Evolutionary conservation across 2,113 vertebrate genomes (phyloP).

Genomic region (Myiozetetes cayanensis): DNA sequence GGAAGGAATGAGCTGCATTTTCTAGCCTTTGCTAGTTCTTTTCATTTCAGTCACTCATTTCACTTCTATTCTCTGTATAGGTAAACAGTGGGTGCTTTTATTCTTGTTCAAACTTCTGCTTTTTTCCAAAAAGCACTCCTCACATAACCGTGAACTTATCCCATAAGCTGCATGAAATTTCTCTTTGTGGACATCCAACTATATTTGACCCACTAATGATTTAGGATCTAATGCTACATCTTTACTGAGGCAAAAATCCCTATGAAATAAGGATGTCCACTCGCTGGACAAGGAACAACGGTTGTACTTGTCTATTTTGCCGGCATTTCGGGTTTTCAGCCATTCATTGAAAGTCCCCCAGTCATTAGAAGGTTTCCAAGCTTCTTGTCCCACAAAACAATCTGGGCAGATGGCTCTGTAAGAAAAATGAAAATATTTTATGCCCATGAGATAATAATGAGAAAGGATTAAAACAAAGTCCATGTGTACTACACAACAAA

Average conservation of each 20-base stretch:
- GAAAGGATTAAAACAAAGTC: background rate
- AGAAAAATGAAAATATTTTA: background rate
- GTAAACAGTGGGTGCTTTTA: background rate
- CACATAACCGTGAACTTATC: background rate
- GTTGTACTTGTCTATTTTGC: conserved; percentile 81
- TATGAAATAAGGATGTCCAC: background rate
- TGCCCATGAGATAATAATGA: background rate
- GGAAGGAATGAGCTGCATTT: background rate
- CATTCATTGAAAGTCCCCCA: conserved; percentile 81
- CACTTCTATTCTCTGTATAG: background rate
- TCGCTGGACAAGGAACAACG: rapidly evolving
- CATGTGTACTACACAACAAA: background rate
- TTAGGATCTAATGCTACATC: background rate
- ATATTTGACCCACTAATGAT: background rate
- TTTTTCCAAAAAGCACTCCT: background rate
- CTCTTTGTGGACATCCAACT: background rate
- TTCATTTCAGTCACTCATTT: background rate
- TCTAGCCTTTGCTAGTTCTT: background rate
- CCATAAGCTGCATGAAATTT: background rate
- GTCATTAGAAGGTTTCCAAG: conserved; percentile 82
- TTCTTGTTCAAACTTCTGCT: background rate
- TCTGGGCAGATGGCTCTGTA: conserved; percentile 85
- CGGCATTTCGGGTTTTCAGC: conserved; percentile 79
- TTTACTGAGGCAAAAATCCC: background rate
- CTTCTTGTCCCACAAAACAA: conserved; percentile 86